Conservation (phyloP, 2,113 vertebrate species). For the Actinemys pallida region DNA sequence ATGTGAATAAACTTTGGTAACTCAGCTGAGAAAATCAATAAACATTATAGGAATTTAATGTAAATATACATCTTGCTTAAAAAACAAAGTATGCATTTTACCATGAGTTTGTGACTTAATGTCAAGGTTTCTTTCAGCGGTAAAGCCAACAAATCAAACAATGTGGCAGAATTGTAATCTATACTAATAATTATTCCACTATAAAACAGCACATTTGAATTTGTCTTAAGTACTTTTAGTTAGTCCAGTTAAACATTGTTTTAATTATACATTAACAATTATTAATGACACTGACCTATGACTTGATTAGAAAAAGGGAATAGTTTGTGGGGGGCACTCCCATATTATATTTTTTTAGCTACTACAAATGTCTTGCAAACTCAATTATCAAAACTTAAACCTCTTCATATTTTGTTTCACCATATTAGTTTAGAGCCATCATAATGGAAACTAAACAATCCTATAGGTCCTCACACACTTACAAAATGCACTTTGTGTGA, state of each 20-base stretch:
- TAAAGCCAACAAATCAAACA: neutral
- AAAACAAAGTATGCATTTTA: neutral
- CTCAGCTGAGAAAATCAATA: neutral
- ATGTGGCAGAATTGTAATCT: neutral
- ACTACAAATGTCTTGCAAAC: neutral
- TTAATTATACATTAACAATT: fast-evolving
- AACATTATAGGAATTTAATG: neutral
- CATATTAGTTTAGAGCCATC: neutral
- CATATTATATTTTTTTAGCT: fast-evolving
- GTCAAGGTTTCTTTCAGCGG: neutral
- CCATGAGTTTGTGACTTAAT: neutral
- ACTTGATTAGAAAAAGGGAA: neutral
- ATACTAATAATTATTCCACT: neutral
- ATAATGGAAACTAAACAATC: neutral
- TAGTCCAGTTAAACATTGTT: fast-evolving
- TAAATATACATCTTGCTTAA: neutral
- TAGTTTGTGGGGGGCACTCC: neutral
- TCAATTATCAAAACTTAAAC: neutral
- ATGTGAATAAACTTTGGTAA: neutral
- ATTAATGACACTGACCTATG: fast-evolving
- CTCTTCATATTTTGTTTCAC: fast-evolving
- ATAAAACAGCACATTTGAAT: neutral
- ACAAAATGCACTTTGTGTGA: slow-evolving; percentile 20
- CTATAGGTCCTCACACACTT: neutral
- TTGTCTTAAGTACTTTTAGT: neutral